Conservation (phyloP, 1,140 invertebrate species). For the Maconellicoccus hirsutus region DNA sequence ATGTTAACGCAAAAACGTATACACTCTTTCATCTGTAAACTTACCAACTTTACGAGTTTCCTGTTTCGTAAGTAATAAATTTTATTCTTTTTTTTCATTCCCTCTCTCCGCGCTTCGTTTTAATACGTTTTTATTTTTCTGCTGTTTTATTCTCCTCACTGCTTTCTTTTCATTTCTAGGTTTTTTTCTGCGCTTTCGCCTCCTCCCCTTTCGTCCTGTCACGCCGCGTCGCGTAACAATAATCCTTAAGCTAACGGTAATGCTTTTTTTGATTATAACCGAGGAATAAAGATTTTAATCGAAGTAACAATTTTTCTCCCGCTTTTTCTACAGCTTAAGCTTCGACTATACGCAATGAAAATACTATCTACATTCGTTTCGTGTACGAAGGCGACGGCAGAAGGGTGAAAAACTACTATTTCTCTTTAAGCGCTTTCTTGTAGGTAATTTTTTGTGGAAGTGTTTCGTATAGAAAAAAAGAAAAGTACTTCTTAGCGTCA, state of each 20-base stretch:
- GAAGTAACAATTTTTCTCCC: not conserved
- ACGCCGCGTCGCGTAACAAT: not conserved
- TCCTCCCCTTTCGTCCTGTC: not conserved
- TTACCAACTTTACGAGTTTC: constrained; percentile 1
- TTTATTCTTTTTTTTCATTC: not conserved
- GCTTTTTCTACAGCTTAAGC: not conserved
- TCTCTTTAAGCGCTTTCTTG: no score
- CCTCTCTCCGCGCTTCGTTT: not conserved
- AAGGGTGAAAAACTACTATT: no score
- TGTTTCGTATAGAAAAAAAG: no score
- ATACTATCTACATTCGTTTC: no score
- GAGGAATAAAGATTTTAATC: not conserved
- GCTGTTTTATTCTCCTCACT: not conserved
- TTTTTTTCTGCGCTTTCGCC: not conserved
- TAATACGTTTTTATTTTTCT: not conserved
- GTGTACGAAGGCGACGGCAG: no score
- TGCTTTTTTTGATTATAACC: constrained; percentile 1
- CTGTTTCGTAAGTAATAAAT: constrained; percentile 14
- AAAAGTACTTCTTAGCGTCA: no score
- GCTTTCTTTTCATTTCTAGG: no score
- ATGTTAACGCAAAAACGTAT: constrained; percentile 41
- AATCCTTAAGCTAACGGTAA: not conserved
- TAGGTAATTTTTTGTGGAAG: no score
- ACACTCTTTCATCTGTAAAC: constrained; percentile 1
- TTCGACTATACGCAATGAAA: no score